These are phyloP conservation scores for Lasioglossum malachurum DNA, from an alignment of 2,888 invertebrate species.

Conservation along the genomic window DNA sequence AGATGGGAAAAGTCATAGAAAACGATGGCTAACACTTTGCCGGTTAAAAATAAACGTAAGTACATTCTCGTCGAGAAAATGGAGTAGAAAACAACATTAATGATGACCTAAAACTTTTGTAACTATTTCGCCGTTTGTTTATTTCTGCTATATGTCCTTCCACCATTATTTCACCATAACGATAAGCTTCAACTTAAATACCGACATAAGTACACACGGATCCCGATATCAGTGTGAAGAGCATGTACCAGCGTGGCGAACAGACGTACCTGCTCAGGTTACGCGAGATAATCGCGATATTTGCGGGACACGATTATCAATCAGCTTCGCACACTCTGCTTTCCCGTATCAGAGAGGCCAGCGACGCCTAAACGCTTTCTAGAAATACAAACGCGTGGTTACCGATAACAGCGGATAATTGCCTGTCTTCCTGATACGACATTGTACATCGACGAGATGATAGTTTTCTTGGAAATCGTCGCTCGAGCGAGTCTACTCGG, in stretches of 20 bases:
- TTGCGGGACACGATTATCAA: constrained; percentile 65
- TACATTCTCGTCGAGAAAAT: not conserved
- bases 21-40: not conserved
- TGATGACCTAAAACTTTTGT: not conserved
- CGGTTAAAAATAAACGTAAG: not conserved
- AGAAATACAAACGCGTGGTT: not conserved
- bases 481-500: not conserved
- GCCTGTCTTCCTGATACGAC: not conserved
- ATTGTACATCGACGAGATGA: constrained; percentile 21
- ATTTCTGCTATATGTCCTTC: no score
- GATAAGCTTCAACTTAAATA: not conserved
- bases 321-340: constrained; percentile 39
- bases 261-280: constrained; percentile 48
- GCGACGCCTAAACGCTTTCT: constrained; percentile 1
- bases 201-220: constrained; percentile 2
- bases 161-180: not conserved
- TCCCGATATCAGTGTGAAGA: constrained; percentile 14
- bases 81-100: not conserved
- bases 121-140: not conserved
- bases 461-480: constrained; percentile 3
- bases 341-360: not conserved
- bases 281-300: constrained; percentile 66
- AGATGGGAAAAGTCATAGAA: not conserved
- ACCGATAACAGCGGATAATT: constrained; percentile 4
- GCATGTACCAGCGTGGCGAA: not conserved